Base-by-base conservation (phyloP, 2,797 vertebrate species). In the Adrianichthys oophorus region DNA sequence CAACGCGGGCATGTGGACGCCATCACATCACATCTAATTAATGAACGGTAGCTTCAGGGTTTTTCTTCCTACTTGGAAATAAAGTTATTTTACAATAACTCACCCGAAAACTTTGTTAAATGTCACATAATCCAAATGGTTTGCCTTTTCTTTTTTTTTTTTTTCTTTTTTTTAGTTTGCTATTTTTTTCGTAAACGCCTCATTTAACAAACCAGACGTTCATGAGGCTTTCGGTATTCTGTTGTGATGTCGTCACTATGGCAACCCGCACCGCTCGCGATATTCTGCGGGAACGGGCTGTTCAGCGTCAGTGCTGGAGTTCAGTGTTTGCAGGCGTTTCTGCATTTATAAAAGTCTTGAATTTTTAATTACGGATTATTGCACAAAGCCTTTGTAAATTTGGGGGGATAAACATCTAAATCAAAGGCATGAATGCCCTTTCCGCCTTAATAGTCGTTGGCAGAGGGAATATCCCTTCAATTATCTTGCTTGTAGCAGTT, bases 401-500 rank as follows among this genome's bases (percentile, higher is more conserved):
- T 41, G 4, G 66, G 10, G 60, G 65, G 74, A 74, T 78, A 70
- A 80, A 70, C 52, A 79, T 65, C 12, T 10, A 48, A 78, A 72
- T 81, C 58, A 84, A 83, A 78, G 62, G 61, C 59, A 63, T 43
- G 37, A 37, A 78, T 74, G 80, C 75, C 82, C 75, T 32, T 55
- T 59, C 70, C 72, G 82, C 65, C 71, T 70, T 68, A 74, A 74
- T 78, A 79, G 80, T 85, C 75, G 78, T 7, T 58, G 70, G 82
- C 76, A 78, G 76, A 71, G 78, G 83, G 85, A 85, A 67, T 79
- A 83, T 68, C 55, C 47, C 23, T 71, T 69, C 83, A 84, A 89
- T 90, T 82, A 83, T 87, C 87, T 75, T 76, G 68, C 62, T 81
- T 61, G 48, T 47, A 70, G 76, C 69, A 21, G 70, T 70, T 70